Evolutionary conservation across 2,797 vertebrate species (phyloP), one percentile per base, ranked within the genome.

Genomic region (Macropodus opercularis): DNA sequence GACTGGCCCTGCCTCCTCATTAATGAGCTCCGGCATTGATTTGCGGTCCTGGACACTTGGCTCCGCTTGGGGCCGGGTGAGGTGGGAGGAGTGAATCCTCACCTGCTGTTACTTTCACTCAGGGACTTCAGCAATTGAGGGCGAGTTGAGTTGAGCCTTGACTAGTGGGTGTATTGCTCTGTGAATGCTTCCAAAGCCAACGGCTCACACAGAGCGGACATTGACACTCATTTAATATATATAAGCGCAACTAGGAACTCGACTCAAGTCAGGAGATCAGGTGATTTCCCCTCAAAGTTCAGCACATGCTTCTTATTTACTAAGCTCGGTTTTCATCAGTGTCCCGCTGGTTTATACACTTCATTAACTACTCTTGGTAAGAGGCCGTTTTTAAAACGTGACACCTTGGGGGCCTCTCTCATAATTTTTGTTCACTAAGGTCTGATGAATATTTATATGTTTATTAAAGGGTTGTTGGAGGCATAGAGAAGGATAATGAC

Each of bases 11-110:
- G 72, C 58, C 69, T 89, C 86, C 86, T 86, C 85, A 84, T 89
- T 92, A 91, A 91, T 91, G 87, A 91, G 90, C 83, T 86, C 80
- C 23, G 0, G 50, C 77, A 84, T 87, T 91, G 89, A 90, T 89
- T 87, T 85, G 83, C 72, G 69, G 83, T 69, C 55, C 32, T 6
- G 27, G 41, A 53, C 71, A 27, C 69, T 72, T 8, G 2, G 43
- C 57, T 48, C 46, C 29, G 40, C 52, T 59, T 43, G 52, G 59
- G 75, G 55, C 43, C 34, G 51, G 36, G 49, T 51, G 23, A 31
- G 39, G 11, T 56, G 56, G 72, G 46, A 52, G 66, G 62, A 53
- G 23, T 51, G 69, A 52, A 44, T 72, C 69, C 54, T 82, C 59
- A 57, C 62, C 72, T 56, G 50, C 75, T 85, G 87, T 85, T 82